phyloP scores from a whole-genome alignment of 2,113 vertebrate species.

The Sardina pilchardus region DNA sequence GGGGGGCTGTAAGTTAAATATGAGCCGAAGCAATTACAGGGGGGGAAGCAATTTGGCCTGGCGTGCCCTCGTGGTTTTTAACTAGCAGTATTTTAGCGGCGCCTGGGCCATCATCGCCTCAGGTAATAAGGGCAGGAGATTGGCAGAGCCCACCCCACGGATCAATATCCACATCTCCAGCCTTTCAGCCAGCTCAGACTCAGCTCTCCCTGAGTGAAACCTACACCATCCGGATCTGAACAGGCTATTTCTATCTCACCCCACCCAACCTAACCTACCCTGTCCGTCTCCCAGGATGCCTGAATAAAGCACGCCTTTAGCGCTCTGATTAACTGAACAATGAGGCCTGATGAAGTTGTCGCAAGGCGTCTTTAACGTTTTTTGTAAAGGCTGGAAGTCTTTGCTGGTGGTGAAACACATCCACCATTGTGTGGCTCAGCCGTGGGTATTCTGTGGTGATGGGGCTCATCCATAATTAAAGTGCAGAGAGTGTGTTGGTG shows the following conservation, averaged over 20 bases:
- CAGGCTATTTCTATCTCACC: not conserved
- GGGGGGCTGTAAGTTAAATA: constrained; percentile 16
- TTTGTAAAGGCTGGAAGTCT: not conserved
- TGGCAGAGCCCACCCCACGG: constrained; percentile 28
- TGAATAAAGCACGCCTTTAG: not conserved
- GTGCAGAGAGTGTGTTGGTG: constrained; percentile 10
- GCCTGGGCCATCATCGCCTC: constrained; percentile 25
- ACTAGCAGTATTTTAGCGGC: constrained; percentile 7
- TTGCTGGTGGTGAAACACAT: constrained; percentile 4
- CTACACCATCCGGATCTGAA: constrained; percentile 1
- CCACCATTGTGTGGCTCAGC: not conserved
- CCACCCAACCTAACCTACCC: not conserved
- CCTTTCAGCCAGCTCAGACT: constrained; percentile 33
- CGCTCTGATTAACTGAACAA: not conserved
- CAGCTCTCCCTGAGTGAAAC: constrained; percentile 31
- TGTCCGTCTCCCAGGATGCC: not conserved
- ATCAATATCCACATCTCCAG: constrained; percentile 46
- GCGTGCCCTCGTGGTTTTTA: constrained; percentile 26
- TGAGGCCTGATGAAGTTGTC: not conserved
- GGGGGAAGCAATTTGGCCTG: constrained; percentile 21
- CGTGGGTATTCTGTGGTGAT: not conserved
- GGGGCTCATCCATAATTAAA: constrained; percentile 22
- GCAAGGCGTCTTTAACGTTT: not conserved
- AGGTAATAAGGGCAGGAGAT: constrained; percentile 41
- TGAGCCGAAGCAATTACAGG: constrained; percentile 18